A percentile compares a stretch with the other conserved stretches of the same genome.
Evolutionary conservation across 2,888 invertebrate species (phyloP).

Genomic region (Rhingia campestris): DNA sequence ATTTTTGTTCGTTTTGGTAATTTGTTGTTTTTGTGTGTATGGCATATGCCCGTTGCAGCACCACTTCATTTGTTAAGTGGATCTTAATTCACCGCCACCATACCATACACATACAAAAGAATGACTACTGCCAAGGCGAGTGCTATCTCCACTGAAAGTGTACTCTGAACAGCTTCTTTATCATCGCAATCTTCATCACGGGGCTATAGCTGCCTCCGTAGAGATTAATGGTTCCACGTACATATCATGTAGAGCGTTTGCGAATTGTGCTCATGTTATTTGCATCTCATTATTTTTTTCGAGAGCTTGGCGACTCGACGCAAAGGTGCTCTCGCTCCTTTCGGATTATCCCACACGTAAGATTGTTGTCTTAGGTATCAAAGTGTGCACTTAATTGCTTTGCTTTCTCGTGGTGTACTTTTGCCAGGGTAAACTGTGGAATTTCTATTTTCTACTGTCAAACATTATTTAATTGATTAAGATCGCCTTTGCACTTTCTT

Average conservation of each 20-base stretch:
- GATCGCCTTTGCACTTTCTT: constrained; percentile 51
- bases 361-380: constrained; percentile 67
- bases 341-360: constrained; percentile 69
- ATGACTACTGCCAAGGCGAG: constrained; percentile 31
- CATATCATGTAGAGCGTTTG: constrained; percentile 47
- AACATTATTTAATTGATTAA: constrained; percentile 61
- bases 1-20: neutral
- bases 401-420: constrained; percentile 59
- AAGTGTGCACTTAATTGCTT: constrained; percentile 67
- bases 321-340: constrained; percentile 35
- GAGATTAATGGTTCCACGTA: constrained; percentile 32
- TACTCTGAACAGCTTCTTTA: constrained; percentile 56
- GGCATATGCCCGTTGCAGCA: constrained; percentile 27
- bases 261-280: constrained; percentile 66
- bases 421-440: constrained; percentile 44
- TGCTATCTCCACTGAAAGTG: constrained; percentile 31
- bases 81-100: constrained; percentile 44
- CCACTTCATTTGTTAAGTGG: constrained; percentile 54
- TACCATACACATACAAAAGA: constrained; percentile 8
- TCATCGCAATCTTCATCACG: constrained; percentile 36
- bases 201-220: neutral
- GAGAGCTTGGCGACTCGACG: constrained; percentile 37
- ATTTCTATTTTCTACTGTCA: constrained; percentile 66
- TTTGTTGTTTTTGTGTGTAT: neutral
- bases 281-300: constrained; percentile 67